Base-by-base conservation (phyloP, 1,140 invertebrate genomes). In the Pseudomyrmex sp. region DNA sequence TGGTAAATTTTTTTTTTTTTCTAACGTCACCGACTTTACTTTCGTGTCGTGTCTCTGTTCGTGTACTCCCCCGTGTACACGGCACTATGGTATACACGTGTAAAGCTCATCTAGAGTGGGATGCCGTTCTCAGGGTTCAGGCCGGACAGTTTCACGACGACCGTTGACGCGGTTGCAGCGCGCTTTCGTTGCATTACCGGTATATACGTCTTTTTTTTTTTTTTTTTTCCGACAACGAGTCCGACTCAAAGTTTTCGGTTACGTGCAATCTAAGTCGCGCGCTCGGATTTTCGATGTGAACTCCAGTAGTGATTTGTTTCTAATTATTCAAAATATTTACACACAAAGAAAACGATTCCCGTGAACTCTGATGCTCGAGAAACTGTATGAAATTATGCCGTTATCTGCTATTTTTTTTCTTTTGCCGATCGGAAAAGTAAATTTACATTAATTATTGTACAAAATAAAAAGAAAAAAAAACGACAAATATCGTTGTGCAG, bases 111-210 rank as follows among this genome's bases (percentile, higher is more conserved):
- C 18, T 54, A 80, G 75, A 65, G 82, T 84, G 65, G 82, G 65
- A 79, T 62, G 80, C 23, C n/a, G n/a, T 52, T 84, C 76, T 80
- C 70, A 69, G 82, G 75, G 82, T 66, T 84, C 70, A 83, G 62
- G 62, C 46, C 50, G n/a, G 63, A 68, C 82, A 83, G 82, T 83
- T 83, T 66, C 48, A 83, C 82, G 73, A 52, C 74, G 82, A 66
- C 82, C 82, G 73, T 83, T 76, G 82, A 80, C 76, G 26, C 23
- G 66, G 44, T 72, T 80, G 20, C 46, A 20, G 23, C 12, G 52
- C 61, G 62, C 59, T 15, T 63, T 35, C 35, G 68, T 73, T 62
- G 46, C 54, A 48, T 13, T 62, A 46, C 82, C 72, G 70, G 82
- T 76, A 63, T 76, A 63, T 50, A 52, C 26, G 62, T 79, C 58